These are phyloP conservation scores for Sturnira hondurensis DNA, from an alignment of 2,113 vertebrate species.

Conservation along the genomic window DNA sequence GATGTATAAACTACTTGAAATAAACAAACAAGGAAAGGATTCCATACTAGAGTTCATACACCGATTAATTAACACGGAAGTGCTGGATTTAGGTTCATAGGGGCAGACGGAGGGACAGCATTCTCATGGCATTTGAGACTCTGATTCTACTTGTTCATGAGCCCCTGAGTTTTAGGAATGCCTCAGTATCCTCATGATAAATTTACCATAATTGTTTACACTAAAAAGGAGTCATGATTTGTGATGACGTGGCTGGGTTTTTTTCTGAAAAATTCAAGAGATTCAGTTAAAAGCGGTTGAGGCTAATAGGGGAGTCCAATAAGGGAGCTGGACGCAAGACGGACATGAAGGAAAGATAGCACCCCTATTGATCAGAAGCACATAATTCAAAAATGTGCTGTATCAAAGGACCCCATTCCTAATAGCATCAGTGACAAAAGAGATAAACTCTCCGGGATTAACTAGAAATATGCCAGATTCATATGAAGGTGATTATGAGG, in stretches of 20 bases:
- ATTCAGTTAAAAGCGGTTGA: constrained; percentile 34
- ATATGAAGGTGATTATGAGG: not conserved
- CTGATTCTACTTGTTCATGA: not conserved
- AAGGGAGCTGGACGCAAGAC: constrained; percentile 19
- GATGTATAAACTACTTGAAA: not conserved
- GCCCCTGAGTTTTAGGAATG: not conserved
- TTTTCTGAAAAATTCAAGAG: constrained; percentile 41
- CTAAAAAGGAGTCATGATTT: constrained; percentile 24
- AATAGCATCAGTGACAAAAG: not conserved
- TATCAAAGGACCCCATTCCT: constrained; percentile 3
- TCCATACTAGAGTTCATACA: not conserved
- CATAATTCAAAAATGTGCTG: constrained; percentile 43
- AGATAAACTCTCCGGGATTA: not conserved
- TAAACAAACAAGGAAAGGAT: constrained; percentile 12
- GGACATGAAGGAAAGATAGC: not conserved
- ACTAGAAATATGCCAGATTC: constrained; percentile 12
- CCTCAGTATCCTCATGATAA: constrained; percentile 12
- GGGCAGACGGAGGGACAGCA: not conserved
- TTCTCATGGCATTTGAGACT: not conserved
- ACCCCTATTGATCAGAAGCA: constrained; percentile 32
- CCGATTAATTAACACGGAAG: constrained; percentile 9
- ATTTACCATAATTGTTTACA: not conserved
- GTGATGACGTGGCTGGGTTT: not conserved
- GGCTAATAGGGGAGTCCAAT: constrained; percentile 23
- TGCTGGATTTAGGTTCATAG: not conserved